Evolutionary conservation across 2,888 invertebrate genomes (phyloP).

Genomic region (Macrophya annulata): DNA sequence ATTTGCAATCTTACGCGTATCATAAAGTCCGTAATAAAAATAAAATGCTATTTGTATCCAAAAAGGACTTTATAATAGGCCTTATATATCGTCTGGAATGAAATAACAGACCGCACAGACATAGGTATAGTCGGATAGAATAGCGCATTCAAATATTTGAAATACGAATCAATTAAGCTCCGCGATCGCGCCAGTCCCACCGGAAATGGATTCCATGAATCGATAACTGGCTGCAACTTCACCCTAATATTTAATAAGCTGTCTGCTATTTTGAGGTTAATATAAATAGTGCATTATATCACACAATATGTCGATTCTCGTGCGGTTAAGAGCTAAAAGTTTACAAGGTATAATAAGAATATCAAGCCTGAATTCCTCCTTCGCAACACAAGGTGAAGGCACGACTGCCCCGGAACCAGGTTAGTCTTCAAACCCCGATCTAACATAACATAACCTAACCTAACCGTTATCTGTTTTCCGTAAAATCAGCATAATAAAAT

Average conservation of each 20-base stretch:
- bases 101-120: not conserved
- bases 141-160: not conserved
- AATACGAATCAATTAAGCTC: not conserved
- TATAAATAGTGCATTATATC: constrained; percentile 29
- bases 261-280: constrained; percentile 54
- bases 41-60: not conserved
- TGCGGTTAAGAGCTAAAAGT: constrained; percentile 61
- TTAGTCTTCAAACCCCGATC: not conserved
- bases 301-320: constrained; percentile 62
- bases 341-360: constrained; percentile 56
- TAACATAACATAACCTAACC: not conserved
- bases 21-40: not conserved
- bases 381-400: constrained; percentile 52
- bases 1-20: not conserved
- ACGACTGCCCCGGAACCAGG: constrained; percentile 21
- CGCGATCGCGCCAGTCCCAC: not conserved
- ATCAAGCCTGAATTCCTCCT: constrained; percentile 57
- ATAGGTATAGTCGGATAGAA: not conserved
- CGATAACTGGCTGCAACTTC: not conserved
- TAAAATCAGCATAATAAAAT: not conserved
- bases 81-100: not conserved
- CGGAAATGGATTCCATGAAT: constrained; percentile 19
- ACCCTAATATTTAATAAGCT: not conserved
- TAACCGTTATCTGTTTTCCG: not conserved
- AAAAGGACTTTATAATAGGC: not conserved